Percentiles rank a stretch among this genome's conserved stretches.
Evolutionary conservation across 1,140 invertebrate genomes (phyloP).

Genomic region (Pinna nobilis): DNA sequence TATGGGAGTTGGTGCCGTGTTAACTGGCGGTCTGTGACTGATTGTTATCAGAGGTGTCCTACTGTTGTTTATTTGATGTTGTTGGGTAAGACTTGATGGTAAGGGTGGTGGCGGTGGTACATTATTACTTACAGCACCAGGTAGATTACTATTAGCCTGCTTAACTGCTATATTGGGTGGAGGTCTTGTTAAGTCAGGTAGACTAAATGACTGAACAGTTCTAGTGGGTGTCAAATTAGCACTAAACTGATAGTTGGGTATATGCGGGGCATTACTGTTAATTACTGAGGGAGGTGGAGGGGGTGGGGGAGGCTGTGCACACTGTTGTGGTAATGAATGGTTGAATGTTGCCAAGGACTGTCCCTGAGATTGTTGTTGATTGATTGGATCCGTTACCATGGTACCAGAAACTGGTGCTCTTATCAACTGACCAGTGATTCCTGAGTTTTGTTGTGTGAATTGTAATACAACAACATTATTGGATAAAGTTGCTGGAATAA

Average conservation of each 20-base stretch:
- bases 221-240: no score
- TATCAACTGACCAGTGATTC: constrained; percentile 17
- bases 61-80: no score
- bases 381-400: constrained; percentile 2
- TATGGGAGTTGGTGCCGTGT: no score
- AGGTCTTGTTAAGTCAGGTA: no score
- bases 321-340: constrained; percentile 23
- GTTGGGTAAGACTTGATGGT: no score
- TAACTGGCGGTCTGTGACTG: no score
- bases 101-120: no score
- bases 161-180: no score
- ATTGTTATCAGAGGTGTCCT: no score
- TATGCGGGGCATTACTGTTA: neutral
- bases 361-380: constrained; percentile 20
- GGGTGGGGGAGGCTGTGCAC: constrained; percentile 11
- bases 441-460: constrained; percentile 35
- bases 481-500: constrained; percentile 30
- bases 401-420: constrained; percentile 17
- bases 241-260: constrained; percentile 4
- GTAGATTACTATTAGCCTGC: no score
- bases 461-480: constrained; percentile 43
- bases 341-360: constrained; percentile 21
- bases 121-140: no score
- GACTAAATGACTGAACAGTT: no score
- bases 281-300: constrained; percentile 13